Conservation (phyloP, 2,113 vertebrate species). For the Camelus bactrianus region DNA sequence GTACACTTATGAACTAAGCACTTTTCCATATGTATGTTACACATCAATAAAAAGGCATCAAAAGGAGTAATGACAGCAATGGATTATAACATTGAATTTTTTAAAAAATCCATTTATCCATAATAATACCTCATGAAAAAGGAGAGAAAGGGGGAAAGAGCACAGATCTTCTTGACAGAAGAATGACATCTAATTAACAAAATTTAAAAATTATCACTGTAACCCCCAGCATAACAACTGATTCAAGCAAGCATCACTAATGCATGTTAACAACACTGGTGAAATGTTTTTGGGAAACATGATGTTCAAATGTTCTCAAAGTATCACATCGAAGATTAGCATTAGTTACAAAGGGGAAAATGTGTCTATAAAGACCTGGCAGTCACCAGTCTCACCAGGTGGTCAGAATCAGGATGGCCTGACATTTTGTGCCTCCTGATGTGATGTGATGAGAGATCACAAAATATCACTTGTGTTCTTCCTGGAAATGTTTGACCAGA, state of each 20-base stretch:
- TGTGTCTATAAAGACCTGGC: not conserved
- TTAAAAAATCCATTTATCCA: not conserved
- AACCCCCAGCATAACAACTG: not conserved
- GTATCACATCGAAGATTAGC: not conserved
- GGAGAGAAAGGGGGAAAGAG: not conserved
- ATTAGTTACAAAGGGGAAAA: not conserved
- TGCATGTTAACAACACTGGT: not conserved
- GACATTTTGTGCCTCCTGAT: not conserved
- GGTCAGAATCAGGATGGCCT: not conserved
- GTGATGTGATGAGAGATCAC: not conserved
- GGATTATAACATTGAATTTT: not conserved
- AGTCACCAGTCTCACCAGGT: not conserved
- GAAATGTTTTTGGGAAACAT: not conserved
- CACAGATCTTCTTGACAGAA: not conserved
- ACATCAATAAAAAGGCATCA: not conserved
- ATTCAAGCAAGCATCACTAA: not conserved
- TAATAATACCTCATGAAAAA: not conserved
- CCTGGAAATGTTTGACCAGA: not conserved
- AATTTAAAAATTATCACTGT: not conserved
- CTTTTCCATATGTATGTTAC: not conserved
- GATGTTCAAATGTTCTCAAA: conserved; percentile 15
- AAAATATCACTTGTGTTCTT: conserved; percentile 1
- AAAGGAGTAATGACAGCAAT: not conserved
- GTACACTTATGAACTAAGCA: not conserved
- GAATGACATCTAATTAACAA: conserved; percentile 32